Percentiles rank a stretch among this genome's conserved stretches.
phyloP scores from a whole-genome alignment of 2,888 invertebrate genomes.

The Lycocerus yunnanus region DNA sequence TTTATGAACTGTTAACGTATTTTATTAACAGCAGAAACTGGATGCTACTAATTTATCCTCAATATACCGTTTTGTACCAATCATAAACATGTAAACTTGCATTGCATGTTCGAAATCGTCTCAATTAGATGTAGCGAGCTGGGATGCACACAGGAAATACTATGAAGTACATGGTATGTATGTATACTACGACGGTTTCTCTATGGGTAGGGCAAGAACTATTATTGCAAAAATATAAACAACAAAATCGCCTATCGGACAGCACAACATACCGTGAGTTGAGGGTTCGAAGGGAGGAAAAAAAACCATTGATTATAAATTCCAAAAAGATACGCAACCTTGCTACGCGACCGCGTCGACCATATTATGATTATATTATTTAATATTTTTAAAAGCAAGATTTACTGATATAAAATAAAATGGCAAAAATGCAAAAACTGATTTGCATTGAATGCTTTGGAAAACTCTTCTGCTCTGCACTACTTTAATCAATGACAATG shows the following conservation, averaged over 20 bases:
- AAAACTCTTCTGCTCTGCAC: conserved; percentile 12
- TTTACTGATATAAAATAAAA: background rate
- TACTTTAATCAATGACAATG: conserved; percentile 25
- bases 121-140: background rate
- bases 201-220: background rate
- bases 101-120: conserved; percentile 6
- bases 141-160: conserved; percentile 5
- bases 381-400: background rate
- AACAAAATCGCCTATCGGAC: background rate
- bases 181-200: too few species aligned
- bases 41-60: conserved; percentile 15
- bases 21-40: conserved; percentile 5
- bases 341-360: too few species aligned
- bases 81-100: conserved; percentile 15
- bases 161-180: too few species aligned
- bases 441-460: conserved; percentile 25
- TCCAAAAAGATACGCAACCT: too few species aligned
- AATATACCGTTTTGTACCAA: conserved; percentile 27
- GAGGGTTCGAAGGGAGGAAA: too few species aligned
- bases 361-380: background rate
- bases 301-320: too few species aligned
- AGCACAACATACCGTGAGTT: background rate
- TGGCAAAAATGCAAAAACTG: background rate
- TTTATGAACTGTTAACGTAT: conserved; percentile 8
- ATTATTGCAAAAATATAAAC: background rate